phyloP scores from a whole-genome alignment of 2,113 vertebrate genomes.

The Gila orcuttii region DNA sequence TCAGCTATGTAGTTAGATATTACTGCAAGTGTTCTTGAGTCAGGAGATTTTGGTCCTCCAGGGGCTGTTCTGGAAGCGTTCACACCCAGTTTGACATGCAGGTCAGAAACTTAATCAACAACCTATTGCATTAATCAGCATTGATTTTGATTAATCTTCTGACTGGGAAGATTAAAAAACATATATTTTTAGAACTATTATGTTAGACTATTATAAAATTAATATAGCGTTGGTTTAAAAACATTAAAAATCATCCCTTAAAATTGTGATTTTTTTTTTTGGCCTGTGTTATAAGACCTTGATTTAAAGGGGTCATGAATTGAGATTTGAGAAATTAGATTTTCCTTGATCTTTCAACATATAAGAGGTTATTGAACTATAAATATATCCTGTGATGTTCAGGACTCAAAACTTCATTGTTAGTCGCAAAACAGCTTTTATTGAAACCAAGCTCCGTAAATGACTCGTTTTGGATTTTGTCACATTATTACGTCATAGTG shows the following conservation, averaged over 20 bases:
- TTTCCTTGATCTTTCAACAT: too few species aligned
- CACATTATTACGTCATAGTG: too few species aligned
- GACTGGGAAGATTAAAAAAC: neutral
- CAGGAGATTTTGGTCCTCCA: neutral
- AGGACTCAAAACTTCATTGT: too few species aligned
- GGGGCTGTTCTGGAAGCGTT: neutral
- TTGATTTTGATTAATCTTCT: neutral
- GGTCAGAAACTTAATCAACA: neutral
- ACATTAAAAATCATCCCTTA: neutral
- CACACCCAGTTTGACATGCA: constrained; percentile 5
- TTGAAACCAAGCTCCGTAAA: too few species aligned
- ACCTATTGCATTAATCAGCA: neutral
- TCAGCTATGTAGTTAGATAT: constrained; percentile 12
- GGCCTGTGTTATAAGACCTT: too few species aligned
- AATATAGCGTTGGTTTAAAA: neutral
- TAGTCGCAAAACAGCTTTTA: too few species aligned
- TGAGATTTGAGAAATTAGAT: too few species aligned
- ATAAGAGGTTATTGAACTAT: too few species aligned
- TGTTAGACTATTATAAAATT: neutral
- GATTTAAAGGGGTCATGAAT: too few species aligned
- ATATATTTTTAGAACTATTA: neutral
- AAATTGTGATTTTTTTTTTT: neutral
- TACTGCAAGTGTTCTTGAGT: neutral
- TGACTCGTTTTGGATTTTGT: too few species aligned
- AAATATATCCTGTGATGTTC: too few species aligned